These are phyloP conservation scores for Tragelaphus scriptus DNA, from an alignment of 2,113 vertebrate species.

Conservation along the genomic window DNA sequence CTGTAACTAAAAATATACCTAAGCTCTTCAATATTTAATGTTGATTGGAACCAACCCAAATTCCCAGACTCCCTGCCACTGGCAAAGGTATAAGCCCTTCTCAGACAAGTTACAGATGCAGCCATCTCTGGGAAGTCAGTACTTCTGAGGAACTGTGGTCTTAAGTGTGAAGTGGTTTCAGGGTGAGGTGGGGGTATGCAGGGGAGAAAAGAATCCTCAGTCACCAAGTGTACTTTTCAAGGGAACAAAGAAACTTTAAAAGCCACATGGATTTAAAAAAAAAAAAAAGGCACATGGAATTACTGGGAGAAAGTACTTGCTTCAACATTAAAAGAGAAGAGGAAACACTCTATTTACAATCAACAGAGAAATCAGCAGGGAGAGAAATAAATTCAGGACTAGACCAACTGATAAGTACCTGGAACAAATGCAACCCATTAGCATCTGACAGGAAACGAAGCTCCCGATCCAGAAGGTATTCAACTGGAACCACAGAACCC, in stretches of 20 bases:
- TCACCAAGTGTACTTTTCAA: slow-evolving; percentile 1
- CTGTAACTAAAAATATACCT: slow-evolving; percentile 1
- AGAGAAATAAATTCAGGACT: slow-evolving; percentile 15
- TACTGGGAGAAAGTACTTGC: background rate
- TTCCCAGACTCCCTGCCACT: background rate
- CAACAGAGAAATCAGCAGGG: slow-evolving; percentile 37
- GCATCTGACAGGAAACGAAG: slow-evolving; percentile 92
- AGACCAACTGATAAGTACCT: slow-evolving; percentile 82
- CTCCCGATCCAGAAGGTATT: slow-evolving; percentile 92
- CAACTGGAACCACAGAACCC: slow-evolving; percentile 91
- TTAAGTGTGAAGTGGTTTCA: background rate
- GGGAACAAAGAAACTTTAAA: slow-evolving; percentile 34
- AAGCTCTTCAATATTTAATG: slow-evolving; percentile 20
- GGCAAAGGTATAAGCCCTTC: background rate
- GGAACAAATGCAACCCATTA: slow-evolving; percentile 90
- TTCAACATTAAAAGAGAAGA: background rate
- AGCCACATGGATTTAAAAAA: background rate
- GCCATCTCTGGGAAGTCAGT: background rate
- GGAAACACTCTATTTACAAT: background rate
- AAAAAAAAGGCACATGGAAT: background rate
- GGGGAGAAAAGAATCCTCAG: slow-evolving; percentile 18
- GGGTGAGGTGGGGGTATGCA: background rate
- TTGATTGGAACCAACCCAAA: background rate
- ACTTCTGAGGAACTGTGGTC: background rate
- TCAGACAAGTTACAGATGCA: background rate